These are phyloP conservation scores for Hemicrepidius hirtus DNA, from an alignment of 2,888 invertebrate species.

Conservation along the genomic window DNA sequence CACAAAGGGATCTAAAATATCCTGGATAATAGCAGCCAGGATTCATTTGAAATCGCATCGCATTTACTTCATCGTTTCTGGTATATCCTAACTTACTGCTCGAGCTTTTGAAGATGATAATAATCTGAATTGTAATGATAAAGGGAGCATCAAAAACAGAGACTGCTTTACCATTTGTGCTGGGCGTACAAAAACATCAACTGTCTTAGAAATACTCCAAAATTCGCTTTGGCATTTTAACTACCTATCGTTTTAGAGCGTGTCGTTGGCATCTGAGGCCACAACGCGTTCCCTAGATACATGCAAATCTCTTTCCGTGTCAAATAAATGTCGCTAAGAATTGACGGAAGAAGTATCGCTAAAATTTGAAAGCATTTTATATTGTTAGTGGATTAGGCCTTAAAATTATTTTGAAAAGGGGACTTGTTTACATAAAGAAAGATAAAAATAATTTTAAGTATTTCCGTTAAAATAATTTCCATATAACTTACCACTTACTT, in stretches of 20 bases:
- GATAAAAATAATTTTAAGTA: too few relatives aligned
- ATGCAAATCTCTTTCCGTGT: conserved; percentile 41
- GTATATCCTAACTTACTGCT: not conserved
- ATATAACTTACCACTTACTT: too few relatives aligned
- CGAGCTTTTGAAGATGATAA: conserved; percentile 5
- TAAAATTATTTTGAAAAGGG: not conserved
- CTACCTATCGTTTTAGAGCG: conserved; percentile 34
- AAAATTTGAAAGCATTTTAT: conserved; percentile 32
- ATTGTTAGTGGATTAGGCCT: conserved; percentile 17
- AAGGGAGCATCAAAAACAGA: conserved; percentile 6
- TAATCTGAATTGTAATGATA: conserved; percentile 20
- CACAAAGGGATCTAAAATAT: conserved; percentile 14
- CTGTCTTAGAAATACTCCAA: conserved; percentile 7
- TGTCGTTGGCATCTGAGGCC: conserved; percentile 35
- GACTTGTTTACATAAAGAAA: not conserved
- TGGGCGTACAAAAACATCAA: not conserved
- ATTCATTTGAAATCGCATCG: conserved; percentile 15
- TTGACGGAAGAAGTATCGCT: conserved; percentile 34
- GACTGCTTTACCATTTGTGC: not conserved
- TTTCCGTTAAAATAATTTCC: too few relatives aligned
- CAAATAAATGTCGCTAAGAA: conserved; percentile 41
- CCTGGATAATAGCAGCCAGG: not conserved
- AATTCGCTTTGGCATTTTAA: conserved; percentile 42
- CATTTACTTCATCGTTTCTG: not conserved
- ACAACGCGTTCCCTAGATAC: conserved; percentile 34